These are phyloP conservation scores for Drosophila parthenogenetica DNA, from an alignment of 2,888 invertebrate genomes.

Conservation along the genomic window DNA sequence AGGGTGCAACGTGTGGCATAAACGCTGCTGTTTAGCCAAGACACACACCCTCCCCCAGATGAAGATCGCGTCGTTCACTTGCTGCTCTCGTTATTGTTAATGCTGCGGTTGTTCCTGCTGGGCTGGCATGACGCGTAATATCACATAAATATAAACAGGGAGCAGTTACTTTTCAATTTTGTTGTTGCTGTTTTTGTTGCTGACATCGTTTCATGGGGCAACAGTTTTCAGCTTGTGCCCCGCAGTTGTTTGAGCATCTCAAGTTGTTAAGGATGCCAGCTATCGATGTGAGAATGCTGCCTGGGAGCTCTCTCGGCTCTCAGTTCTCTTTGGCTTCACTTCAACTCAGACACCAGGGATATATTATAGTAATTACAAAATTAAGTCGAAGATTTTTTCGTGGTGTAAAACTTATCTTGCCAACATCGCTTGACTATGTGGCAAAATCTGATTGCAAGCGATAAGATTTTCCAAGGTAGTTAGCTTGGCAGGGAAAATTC, in stretches of 20 bases:
- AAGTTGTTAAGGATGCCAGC: constrained; percentile 69
- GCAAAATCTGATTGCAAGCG: constrained; percentile 53
- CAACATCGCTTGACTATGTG: constrained; percentile 58
- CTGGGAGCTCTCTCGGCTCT: constrained; percentile 28
- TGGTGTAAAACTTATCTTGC: constrained; percentile 46
- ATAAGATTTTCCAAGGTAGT: constrained; percentile 30
- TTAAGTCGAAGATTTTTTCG: constrained; percentile 51
- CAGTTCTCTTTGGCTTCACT: constrained; percentile 7
- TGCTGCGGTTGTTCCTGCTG: constrained; percentile 15
- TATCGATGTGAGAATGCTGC: constrained; percentile 60
- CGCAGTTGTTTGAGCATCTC: constrained; percentile 71
- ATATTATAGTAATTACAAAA: constrained; percentile 78
- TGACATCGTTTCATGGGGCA: constrained; percentile 42
- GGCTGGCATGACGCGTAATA: constrained; percentile 61
- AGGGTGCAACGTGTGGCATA: constrained; percentile 34
- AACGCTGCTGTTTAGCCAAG: constrained; percentile 69
- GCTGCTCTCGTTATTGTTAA: constrained; percentile 26
- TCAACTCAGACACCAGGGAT: constrained; percentile 36
- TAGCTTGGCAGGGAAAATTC: background rate
- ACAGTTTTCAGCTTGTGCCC: constrained; percentile 49
- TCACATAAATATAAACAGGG: constrained; percentile 72
- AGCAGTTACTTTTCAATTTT: constrained; percentile 75
- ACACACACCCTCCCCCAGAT: constrained; percentile 67
- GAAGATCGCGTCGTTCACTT: constrained; percentile 46
- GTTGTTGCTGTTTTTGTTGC: constrained; percentile 13